Evolutionary conservation across 2,888 invertebrate species (phyloP).

Genomic region (Vandiemenella viatica): DNA sequence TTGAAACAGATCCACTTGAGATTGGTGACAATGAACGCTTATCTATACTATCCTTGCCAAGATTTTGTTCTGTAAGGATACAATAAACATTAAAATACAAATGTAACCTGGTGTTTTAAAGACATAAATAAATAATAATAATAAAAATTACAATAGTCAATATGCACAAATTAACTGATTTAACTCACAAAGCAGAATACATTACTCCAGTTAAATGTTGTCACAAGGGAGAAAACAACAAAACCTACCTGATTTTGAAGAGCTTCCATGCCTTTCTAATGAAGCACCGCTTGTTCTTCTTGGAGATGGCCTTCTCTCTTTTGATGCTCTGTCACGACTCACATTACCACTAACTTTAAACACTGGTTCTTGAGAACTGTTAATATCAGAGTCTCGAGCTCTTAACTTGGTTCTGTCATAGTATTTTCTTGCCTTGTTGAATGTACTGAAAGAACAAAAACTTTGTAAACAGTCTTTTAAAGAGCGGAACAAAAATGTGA

Average conservation of each 20-base stretch:
- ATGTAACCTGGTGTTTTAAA: too few relatives aligned
- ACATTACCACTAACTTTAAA: too few relatives aligned
- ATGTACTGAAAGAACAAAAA: background rate
- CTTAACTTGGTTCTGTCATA: background rate
- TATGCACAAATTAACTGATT: background rate
- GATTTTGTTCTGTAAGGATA: too few relatives aligned
- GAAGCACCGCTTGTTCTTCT: background rate
- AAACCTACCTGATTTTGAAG: background rate
- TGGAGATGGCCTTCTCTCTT: too few relatives aligned
- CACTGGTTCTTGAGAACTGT: background rate
- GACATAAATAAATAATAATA: too few relatives aligned
- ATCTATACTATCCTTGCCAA: too few relatives aligned
- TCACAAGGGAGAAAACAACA: too few relatives aligned
- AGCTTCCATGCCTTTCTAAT: background rate
- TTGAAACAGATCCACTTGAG: background rate
- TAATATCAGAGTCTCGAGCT: background rate
- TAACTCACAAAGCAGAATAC: background rate
- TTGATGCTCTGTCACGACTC: too few relatives aligned
- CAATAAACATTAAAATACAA: too few relatives aligned
- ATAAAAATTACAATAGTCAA: background rate
- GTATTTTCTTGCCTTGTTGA: background rate
- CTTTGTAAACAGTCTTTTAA: too few relatives aligned
- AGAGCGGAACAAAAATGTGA: too few relatives aligned
- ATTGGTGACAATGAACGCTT: too few relatives aligned
- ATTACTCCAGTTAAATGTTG: background rate